Evolutionary conservation across 2,113 vertebrate genomes (phyloP).

Genomic region (Syngnathus scovelli): DNA sequence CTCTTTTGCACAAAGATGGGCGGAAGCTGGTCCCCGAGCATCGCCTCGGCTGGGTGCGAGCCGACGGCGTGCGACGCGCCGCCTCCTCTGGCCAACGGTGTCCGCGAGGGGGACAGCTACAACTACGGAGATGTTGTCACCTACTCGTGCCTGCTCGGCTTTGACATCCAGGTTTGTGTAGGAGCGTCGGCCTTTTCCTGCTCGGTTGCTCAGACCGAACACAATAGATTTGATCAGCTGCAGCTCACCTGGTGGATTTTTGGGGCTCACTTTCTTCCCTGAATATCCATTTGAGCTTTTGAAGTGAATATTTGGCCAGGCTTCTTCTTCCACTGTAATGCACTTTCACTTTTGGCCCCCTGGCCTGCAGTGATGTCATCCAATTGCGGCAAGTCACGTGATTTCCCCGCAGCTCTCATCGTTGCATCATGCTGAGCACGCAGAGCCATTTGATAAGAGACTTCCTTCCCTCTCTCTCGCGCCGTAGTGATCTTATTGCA

Average conservation of each 20-base stretch:
- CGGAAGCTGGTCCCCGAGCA: constrained; percentile 80
- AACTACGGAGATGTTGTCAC: constrained; percentile 74
- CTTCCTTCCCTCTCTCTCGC: neutral
- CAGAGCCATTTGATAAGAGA: constrained; percentile 31
- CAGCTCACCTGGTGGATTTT: too few relatives aligned
- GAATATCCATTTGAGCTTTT: too few relatives aligned
- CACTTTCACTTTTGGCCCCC: neutral
- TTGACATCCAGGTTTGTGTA: constrained; percentile 78
- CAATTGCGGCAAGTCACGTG: constrained; percentile 45
- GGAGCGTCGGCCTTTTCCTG: too few relatives aligned
- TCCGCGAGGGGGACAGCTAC: constrained; percentile 73
- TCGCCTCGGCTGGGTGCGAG: constrained; percentile 77
- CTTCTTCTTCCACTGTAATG: neutral
- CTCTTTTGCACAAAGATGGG: constrained; percentile 64
- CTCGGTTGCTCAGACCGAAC: too few relatives aligned
- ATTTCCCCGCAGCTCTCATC: constrained; percentile 20
- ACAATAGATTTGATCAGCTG: too few relatives aligned
- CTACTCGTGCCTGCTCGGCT: constrained; percentile 85
- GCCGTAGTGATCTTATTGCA: too few relatives aligned
- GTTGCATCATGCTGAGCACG: constrained; percentile 4
- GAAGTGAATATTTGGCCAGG: neutral
- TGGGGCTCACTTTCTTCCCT: too few relatives aligned
- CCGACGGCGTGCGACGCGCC: constrained; percentile 81
- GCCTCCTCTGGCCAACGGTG: constrained; percentile 72
- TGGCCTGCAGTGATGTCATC: constrained; percentile 6